phyloP scores from a whole-genome alignment of 2,797 vertebrate species.

The Onychomys arenicola region DNA sequence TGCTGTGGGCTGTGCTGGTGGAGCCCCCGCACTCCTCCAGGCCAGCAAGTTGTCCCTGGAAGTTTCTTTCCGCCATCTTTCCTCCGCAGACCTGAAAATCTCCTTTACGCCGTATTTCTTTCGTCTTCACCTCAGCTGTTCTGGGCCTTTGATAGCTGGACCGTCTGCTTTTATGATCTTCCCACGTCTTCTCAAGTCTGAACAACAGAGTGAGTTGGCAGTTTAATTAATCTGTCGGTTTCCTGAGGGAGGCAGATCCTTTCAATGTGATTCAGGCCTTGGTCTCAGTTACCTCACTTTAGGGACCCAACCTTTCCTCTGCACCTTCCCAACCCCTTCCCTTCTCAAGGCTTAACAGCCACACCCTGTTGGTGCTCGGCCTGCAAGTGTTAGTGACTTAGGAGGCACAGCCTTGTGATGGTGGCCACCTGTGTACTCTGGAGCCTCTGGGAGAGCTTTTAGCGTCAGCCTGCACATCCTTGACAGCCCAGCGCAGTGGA shows the following conservation, averaged over 20 bases:
- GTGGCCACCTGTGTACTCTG: neutral
- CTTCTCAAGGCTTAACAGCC: neutral
- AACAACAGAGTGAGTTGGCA: neutral
- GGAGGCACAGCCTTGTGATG: neutral
- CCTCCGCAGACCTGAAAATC: neutral
- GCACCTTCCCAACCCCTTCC: neutral
- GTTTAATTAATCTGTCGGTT: slow-evolving; percentile 57
- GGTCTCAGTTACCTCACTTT: neutral
- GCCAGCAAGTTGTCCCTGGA: neutral
- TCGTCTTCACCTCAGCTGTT: slow-evolving; percentile 49
- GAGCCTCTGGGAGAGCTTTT: neutral
- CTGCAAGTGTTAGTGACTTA: neutral
- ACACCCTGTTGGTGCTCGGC: neutral
- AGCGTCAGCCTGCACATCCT: neutral
- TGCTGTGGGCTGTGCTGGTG: no score
- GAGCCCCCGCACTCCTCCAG: neutral
- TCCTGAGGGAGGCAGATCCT: neutral
- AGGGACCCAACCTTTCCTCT: neutral
- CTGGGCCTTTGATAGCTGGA: slow-evolving; percentile 26
- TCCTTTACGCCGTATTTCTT: neutral
- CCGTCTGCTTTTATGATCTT: slow-evolving; percentile 41
- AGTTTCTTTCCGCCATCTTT: neutral
- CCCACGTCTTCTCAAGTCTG: slow-evolving; percentile 30
- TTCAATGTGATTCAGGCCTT: slow-evolving; percentile 2
- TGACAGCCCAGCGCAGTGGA: neutral